These are phyloP conservation scores for Gavialis gangeticus DNA, from an alignment of 2,113 vertebrate genomes.

Conservation along the genomic window DNA sequence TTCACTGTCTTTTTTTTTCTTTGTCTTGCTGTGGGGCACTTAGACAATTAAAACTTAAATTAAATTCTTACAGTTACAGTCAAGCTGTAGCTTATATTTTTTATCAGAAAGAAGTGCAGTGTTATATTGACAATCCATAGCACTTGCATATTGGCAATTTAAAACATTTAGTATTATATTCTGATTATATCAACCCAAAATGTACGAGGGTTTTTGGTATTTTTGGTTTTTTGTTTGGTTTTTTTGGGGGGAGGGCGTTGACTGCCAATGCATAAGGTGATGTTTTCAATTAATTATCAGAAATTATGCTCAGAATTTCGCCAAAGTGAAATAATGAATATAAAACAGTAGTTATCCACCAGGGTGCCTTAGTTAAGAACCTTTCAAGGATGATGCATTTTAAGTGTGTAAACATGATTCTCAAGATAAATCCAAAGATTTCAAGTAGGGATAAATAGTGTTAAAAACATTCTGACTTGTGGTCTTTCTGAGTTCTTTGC, in stretches of 20 bases:
- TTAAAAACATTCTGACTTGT: too few species aligned
- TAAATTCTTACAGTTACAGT: background rate
- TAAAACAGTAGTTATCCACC: background rate
- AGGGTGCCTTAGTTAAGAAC: too few species aligned
- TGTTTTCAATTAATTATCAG: background rate
- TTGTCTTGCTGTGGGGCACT: background rate
- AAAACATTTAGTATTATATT: background rate
- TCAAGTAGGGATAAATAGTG: too few species aligned
- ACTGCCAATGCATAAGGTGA: background rate
- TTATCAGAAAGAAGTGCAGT: too few species aligned
- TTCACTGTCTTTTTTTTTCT: background rate
- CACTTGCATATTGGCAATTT: background rate
- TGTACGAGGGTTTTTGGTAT: background rate
- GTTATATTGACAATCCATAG: too few species aligned
- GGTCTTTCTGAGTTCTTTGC: too few species aligned
- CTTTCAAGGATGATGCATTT: too few species aligned
- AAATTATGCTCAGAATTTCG: background rate
- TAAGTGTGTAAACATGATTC: too few species aligned
- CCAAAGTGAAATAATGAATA: background rate
- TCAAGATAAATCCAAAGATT: too few species aligned
- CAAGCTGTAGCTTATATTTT: background rate
- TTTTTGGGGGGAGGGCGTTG: background rate
- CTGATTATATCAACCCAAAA: background rate
- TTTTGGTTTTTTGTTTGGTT: too few species aligned
- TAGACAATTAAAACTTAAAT: background rate